Conservation (phyloP, 2,888 invertebrate genomes). For the Ptychoptera contaminata region DNA sequence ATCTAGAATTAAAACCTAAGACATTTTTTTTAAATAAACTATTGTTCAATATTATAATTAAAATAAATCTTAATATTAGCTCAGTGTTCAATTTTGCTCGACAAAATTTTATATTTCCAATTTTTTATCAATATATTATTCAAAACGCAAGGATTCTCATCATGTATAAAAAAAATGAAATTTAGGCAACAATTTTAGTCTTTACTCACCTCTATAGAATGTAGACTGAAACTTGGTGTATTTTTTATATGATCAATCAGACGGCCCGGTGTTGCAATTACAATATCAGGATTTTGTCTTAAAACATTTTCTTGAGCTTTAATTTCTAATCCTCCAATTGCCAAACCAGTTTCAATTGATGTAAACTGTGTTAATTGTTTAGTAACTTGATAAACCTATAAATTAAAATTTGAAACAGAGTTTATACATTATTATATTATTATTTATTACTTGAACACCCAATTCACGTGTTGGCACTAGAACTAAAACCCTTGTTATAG, state of each 20-base stretch:
- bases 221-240: constrained; percentile 80
- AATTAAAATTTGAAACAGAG: constrained; percentile 7
- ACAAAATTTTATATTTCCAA: background rate
- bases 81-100: constrained; percentile 1
- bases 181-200: constrained; percentile 50
- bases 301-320: constrained; percentile 68
- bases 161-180: constrained; percentile 12
- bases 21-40: no score
- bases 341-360: constrained; percentile 60
- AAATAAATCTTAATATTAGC: background rate
- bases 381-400: constrained; percentile 73
- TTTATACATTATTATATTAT: constrained; percentile 7
- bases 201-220: constrained; percentile 65
- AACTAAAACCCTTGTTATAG: constrained; percentile 71
- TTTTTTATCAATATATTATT: constrained; percentile 10
- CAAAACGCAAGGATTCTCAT: constrained; percentile 34
- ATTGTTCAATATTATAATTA: background rate
- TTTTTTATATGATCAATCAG: constrained; percentile 94
- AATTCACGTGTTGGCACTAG: constrained; percentile 94
- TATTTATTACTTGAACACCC: constrained; percentile 57
- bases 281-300: constrained; percentile 84
- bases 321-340: constrained; percentile 77
- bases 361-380: constrained; percentile 82
- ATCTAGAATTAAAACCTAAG: constrained; percentile 39
- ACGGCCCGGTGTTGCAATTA: constrained; percentile 96